phyloP scores from a whole-genome alignment of 2,113 vertebrate genomes.

The Prionailurus bengalensis region DNA sequence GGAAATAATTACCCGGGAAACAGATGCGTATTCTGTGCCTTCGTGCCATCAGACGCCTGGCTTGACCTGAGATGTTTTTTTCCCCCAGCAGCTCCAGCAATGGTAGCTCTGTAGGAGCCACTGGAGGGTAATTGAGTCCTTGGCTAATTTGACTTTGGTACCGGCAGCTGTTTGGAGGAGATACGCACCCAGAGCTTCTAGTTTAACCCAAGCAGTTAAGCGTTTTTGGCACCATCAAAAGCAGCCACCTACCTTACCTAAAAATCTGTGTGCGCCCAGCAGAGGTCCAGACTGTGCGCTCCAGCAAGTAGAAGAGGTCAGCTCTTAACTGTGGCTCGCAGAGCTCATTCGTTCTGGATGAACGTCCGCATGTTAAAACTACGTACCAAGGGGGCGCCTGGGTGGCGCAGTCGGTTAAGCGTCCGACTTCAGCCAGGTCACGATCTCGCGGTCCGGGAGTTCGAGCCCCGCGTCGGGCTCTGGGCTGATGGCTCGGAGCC shows the following conservation, averaged over 20 bases:
- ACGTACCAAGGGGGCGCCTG: neutral
- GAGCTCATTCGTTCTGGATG: neutral
- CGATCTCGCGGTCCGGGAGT: no score
- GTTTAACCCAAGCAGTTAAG: conserved; percentile 42
- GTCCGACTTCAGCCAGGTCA: no score
- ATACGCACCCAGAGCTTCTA: neutral
- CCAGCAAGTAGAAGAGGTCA: conserved; percentile 44
- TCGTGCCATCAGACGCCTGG: neutral
- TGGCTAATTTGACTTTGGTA: conserved; percentile 31
- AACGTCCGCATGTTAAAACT: neutral
- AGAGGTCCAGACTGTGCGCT: neutral
- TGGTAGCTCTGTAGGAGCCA: neutral
- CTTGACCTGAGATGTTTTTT: conserved; percentile 26
- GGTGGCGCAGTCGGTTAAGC: no score
- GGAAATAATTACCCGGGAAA: conserved; percentile 30
- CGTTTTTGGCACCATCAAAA: conserved; percentile 18
- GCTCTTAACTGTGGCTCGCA: neutral
- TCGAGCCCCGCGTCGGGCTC: no score
- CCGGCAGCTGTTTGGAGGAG: neutral
- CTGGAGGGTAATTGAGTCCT: conserved; percentile 50
- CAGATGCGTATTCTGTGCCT: neutral
- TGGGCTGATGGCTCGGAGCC: no score
- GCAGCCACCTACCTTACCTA: neutral
- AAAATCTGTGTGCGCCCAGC: neutral
- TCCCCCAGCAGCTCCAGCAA: neutral